Conservation (phyloP, 2,888 invertebrate species). For the Cyrtodaria siliqua region DNA sequence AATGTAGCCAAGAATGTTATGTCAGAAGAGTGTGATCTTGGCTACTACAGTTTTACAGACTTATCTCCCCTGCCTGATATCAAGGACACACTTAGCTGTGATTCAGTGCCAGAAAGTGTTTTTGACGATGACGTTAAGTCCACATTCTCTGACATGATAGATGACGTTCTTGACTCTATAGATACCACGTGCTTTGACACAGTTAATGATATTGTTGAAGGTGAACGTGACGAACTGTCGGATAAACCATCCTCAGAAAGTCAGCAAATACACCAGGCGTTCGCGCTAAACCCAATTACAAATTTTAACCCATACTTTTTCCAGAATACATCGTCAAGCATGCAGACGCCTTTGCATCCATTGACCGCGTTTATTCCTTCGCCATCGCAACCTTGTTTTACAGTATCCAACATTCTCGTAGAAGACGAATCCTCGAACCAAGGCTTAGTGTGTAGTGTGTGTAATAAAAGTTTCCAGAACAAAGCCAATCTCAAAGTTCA, state of each 20-base stretch:
- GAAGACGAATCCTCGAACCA: too few relatives aligned
- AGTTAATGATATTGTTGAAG: too few relatives aligned
- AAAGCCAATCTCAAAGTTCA: constrained; percentile 54
- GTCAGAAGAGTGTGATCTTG: constrained; percentile 56
- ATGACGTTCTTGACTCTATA: constrained; percentile 41
- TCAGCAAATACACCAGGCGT: too few relatives aligned
- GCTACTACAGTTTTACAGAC: constrained; percentile 55
- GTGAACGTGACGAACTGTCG: too few relatives aligned
- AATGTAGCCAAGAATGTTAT: constrained; percentile 59
- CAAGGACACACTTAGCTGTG: constrained; percentile 19
- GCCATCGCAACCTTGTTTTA: too few relatives aligned
- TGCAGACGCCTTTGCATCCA: too few relatives aligned
- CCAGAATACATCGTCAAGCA: too few relatives aligned
- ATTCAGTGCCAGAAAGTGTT: constrained; percentile 19
- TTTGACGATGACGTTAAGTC: constrained; percentile 27
- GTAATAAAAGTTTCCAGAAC: constrained; percentile 39
- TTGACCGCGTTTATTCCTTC: too few relatives aligned
- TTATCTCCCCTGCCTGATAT: constrained; percentile 8
- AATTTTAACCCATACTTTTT: too few relatives aligned
- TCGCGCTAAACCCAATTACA: too few relatives aligned
- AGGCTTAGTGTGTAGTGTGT: constrained; percentile 1
- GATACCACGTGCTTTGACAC: background rate
- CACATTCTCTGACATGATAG: constrained; percentile 49
- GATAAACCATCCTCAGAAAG: too few relatives aligned
- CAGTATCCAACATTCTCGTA: too few relatives aligned